phyloP scores from a whole-genome alignment of 2,888 invertebrate genomes.

The Phalera bucephala region DNA sequence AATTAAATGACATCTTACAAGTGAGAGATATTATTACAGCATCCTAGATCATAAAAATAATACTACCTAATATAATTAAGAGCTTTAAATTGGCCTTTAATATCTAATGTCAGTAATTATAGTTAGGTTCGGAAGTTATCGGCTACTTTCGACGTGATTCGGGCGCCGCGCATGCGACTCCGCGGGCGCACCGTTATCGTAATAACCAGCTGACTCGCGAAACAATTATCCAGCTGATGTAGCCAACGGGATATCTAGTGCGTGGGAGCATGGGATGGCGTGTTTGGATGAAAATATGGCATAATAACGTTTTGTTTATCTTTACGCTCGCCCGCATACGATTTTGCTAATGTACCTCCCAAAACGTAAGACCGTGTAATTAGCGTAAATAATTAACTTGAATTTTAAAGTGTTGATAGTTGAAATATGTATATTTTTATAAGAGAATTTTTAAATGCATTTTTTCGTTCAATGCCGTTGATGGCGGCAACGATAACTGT shows the following conservation, averaged over 20 bases:
- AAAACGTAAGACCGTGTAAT: constrained; percentile 23
- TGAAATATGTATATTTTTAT: too few relatives aligned
- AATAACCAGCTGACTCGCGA: constrained; percentile 51
- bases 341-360: constrained; percentile 20
- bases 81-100: constrained; percentile 16
- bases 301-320: constrained; percentile 25
- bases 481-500: too few relatives aligned
- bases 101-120: constrained; percentile 12
- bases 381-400: constrained; percentile 15
- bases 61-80: too few relatives aligned
- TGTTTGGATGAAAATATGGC: constrained; percentile 31
- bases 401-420: too few relatives aligned
- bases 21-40: too few relatives aligned
- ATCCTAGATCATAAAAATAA: too few relatives aligned
- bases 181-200: constrained; percentile 51
- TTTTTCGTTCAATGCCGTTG: too few relatives aligned
- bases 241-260: constrained; percentile 37
- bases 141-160: constrained; percentile 24
- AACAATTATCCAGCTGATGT: constrained; percentile 57
- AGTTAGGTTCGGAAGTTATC: constrained; percentile 31
- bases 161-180: constrained; percentile 10
- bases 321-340: constrained; percentile 25
- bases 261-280: constrained; percentile 26
- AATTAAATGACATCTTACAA: too few relatives aligned
- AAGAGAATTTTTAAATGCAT: too few relatives aligned